Conservation (phyloP, 2,888 invertebrate genomes). For the Agriopis aurantiaria region DNA sequence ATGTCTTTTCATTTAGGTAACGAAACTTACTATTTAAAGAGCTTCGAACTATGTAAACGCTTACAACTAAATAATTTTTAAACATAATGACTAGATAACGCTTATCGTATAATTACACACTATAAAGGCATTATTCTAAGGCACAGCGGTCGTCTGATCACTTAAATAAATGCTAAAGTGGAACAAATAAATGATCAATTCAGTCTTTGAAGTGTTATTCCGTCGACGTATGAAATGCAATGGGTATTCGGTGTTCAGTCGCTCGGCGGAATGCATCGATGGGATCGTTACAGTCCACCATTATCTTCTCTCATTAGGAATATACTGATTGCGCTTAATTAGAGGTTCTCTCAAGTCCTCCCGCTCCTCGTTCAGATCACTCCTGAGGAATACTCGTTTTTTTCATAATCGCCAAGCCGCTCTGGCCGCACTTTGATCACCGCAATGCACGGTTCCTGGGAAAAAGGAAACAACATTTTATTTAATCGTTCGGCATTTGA, state of each 20-base stretch:
- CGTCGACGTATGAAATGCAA: slow-evolving; percentile 75
- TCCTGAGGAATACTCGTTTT: slow-evolving; percentile 80
- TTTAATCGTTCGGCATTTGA: slow-evolving; percentile 45
- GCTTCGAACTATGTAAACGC: slow-evolving; percentile 53
- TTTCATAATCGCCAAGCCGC: slow-evolving; percentile 83
- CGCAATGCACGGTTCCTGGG: slow-evolving; percentile 79
- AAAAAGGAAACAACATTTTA: slow-evolving; percentile 67
- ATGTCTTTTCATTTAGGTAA: slow-evolving; percentile 42
- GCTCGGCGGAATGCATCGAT: slow-evolving; percentile 79
- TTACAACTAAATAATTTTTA: slow-evolving; percentile 50
- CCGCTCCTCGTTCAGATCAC: slow-evolving; percentile 69
- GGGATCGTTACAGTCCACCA: slow-evolving; percentile 82
- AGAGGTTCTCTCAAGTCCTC: slow-evolving; percentile 78
- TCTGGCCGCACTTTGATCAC: slow-evolving; percentile 82
- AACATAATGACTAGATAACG: slow-evolving; percentile 82
- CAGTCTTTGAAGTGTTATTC: slow-evolving; percentile 80
- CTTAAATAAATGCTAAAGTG: slow-evolving; percentile 78
- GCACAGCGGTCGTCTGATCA: slow-evolving; percentile 80
- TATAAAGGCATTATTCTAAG: slow-evolving; percentile 72
- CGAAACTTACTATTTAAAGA: slow-evolving; percentile 33
- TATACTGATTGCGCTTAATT: slow-evolving; percentile 87
- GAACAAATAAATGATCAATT: slow-evolving; percentile 76
- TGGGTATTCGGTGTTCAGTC: slow-evolving; percentile 74
- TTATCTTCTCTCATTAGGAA: slow-evolving; percentile 86
- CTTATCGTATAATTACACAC: slow-evolving; percentile 61